A percentile compares a stretch with the other conserved stretches of the same genome.
Evolutionary conservation across 2,888 invertebrate genomes (phyloP).

Genomic region (Campopleginae sp.): DNA sequence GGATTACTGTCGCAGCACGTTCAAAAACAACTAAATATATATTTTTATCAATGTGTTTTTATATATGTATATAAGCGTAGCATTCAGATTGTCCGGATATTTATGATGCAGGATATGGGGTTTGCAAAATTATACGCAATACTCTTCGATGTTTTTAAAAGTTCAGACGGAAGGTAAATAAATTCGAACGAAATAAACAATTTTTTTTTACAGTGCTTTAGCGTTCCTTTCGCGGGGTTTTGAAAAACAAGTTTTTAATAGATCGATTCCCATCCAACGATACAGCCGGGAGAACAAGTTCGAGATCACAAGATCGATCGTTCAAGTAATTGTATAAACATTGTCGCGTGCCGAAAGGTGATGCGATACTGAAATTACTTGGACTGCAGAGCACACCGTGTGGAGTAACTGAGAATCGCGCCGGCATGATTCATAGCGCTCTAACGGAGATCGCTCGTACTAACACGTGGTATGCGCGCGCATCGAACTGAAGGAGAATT

Average conservation of each 20-base stretch:
- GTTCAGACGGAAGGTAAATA: not conserved
- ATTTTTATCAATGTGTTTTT: conserved; percentile 11
- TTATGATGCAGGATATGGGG: not conserved
- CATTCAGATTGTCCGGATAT: not conserved
- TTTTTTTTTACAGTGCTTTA: not conserved
- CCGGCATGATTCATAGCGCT: not conserved
- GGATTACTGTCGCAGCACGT: conserved; percentile 40
- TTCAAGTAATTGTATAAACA: conserved; percentile 25
- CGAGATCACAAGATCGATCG: conserved; percentile 19
- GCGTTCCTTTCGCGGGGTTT: not conserved
- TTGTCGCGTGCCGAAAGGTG: conserved; percentile 64
- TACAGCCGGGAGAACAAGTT: not conserved
- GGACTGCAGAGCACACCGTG: conserved; percentile 43
- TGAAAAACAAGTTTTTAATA: not conserved
- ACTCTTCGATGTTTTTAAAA: not conserved
- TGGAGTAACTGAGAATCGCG: conserved; percentile 39
- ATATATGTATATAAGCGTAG: not conserved
- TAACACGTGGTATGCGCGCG: conserved; percentile 24
- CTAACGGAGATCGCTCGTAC: conserved; percentile 14
- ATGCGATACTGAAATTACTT: conserved; percentile 55
- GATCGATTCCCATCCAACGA: not conserved
- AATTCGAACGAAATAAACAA: not conserved
- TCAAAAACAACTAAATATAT: not conserved
- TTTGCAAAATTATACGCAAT: not conserved
- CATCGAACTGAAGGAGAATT: conserved; percentile 6